Evolutionary conservation across 2,113 vertebrate genomes (phyloP), one percentile per base, ranked within the genome.

Genomic region (Varanus salvator): DNA sequence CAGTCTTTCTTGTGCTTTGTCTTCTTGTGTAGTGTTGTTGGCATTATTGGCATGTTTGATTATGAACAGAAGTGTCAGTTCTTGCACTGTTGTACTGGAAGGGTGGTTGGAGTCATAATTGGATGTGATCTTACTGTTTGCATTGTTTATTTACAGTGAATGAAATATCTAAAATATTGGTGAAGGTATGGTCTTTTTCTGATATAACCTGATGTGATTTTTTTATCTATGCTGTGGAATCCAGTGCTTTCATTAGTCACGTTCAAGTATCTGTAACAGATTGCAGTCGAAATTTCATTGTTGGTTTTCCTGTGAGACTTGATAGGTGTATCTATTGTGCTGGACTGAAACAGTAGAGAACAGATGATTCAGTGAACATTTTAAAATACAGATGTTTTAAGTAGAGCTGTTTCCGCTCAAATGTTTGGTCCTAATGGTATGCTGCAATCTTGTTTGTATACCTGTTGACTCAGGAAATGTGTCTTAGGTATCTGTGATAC

Each of bases 181-280:
- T 86, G 91, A 93, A 92, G 93, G 90, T 91, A 82, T 89, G 38
- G 90, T 94, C 92, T 90, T 88, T 93, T 93, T 94, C 50, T 0
- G 0, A 1, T 15, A 64, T 82, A 81, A 52, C 77, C 60, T 64
- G 6, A 57, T 87, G 52, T 91, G 85, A 52, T 84, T 4, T 17
- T 72, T 78, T 80, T 14, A 23, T 72, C 48, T 31, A 4, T 44
- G 38, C 38, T 44, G 38, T 44, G 38, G 38, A 9, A 6, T 72
- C 44, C 83, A 15, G 31, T 4, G n/a, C 27, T 91, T 92, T 90
- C 85, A 66, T 44, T 82, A 91, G 38, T 11, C 74, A 84, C 80
- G 66, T 87, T 69, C 29, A 60, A 80, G 74, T 83, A 52, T 91
- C 23, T 9, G 1, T 2, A 0, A 66, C 68, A 76, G 0, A 0